Conservation (phyloP, 1,140 invertebrate species). For the Ladona fulva region DNA sequence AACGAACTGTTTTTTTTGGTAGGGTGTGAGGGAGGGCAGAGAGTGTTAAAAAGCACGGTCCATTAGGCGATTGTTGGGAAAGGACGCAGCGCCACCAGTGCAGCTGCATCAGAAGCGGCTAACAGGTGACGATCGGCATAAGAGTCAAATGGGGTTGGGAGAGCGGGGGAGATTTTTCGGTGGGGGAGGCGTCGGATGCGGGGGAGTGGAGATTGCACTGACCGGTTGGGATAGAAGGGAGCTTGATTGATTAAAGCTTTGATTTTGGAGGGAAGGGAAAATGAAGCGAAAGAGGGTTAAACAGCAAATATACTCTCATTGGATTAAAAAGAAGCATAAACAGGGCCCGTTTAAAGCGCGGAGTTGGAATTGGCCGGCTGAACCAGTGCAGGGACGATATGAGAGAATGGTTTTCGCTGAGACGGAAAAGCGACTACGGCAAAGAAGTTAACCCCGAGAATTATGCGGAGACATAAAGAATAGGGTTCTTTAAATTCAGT, state of each 20-base stretch:
- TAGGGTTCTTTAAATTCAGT: no score
- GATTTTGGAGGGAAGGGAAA: neutral
- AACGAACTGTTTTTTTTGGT: no score
- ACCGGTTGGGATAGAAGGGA: neutral
- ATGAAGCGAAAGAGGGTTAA: neutral
- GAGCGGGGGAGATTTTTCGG: neutral
- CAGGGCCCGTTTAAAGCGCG: no score
- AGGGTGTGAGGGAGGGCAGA: neutral
- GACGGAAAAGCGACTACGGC: no score
- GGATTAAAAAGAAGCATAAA: no score
- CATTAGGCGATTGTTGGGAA: neutral
- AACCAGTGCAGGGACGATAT: no score
- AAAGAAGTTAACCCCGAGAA: no score
- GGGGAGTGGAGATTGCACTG: neutral
- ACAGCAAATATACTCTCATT: no score
- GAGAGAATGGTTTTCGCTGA: no score
- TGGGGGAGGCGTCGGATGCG: neutral
- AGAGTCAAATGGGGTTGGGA: neutral
- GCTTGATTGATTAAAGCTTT: slow-evolving; percentile 7
- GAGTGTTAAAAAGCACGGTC: neutral
- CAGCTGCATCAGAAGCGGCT: slow-evolving; percentile 1
- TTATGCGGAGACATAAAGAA: no score
- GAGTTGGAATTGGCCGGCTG: no score
- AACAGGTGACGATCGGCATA: neutral
- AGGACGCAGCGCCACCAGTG: neutral